Percentiles rank a stretch among this genome's conserved stretches.
Conservation (phyloP, 2,888 invertebrate genomes). For the Nowickia ferox region DNA sequence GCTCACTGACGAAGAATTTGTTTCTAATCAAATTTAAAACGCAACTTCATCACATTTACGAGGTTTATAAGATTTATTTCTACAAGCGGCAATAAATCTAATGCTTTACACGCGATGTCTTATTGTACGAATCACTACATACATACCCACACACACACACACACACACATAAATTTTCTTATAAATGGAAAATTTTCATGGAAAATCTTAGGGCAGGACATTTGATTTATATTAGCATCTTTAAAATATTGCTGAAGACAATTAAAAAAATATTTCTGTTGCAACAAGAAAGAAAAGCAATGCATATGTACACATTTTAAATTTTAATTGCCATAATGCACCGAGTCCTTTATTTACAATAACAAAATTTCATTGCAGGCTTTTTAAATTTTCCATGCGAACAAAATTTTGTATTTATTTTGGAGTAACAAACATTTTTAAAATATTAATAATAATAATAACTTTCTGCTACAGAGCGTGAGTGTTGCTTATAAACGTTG, state of each 20-base stretch:
- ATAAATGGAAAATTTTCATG: conserved; percentile 1
- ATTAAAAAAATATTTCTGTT: not conserved
- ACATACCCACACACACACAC: no score
- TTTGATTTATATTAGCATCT: conserved; percentile 49
- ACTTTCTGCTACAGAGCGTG: no score
- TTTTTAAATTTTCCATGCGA: no score
- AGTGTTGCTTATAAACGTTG: no score
- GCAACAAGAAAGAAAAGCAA: not conserved
- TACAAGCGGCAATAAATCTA: conserved; percentile 40
- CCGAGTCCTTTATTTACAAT: no score
- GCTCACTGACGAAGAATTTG: not conserved
- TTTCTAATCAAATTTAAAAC: not conserved
- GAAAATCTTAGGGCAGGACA: conserved; percentile 18
- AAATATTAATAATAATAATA: no score
- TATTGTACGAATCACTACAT: not conserved
- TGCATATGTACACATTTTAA: no score
- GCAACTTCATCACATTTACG: conserved; percentile 6
- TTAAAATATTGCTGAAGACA: conserved; percentile 8
- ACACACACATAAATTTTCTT: not conserved
- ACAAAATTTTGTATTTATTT: no score
- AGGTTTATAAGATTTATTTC: conserved; percentile 36
- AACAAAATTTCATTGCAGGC: no score
- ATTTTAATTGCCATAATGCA: no score
- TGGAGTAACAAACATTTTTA: no score
- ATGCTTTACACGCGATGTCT: conserved; percentile 28